Evolutionary conservation across 1,140 invertebrate genomes (phyloP).

Genomic region (Lerema accius): DNA sequence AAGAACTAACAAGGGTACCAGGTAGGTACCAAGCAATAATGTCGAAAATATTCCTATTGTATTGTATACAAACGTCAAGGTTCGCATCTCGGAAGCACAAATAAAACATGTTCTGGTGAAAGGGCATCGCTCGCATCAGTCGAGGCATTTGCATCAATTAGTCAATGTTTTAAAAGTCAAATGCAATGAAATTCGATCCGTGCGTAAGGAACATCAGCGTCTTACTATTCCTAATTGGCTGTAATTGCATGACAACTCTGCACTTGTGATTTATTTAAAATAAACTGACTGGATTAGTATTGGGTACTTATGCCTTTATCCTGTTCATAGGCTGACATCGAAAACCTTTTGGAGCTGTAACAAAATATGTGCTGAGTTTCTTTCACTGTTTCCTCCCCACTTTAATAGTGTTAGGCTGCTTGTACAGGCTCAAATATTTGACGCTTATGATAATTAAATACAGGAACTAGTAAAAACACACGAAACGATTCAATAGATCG

Average conservation of each 20-base stretch:
- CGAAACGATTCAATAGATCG: too few relatives aligned
- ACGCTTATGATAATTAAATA: too few relatives aligned
- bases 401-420: too few relatives aligned
- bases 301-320: too few relatives aligned
- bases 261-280: constrained; percentile 41
- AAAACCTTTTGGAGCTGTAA: too few relatives aligned
- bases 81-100: constrained; percentile 23
- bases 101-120: constrained; percentile 48
- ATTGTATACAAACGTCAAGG: constrained; percentile 8
- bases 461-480: too few relatives aligned
- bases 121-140: constrained; percentile 69
- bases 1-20: too few relatives aligned
- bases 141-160: constrained; percentile 73
- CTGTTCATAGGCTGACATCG: too few relatives aligned
- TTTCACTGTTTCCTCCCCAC: too few relatives aligned
- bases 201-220: constrained; percentile 37
- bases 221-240: constrained; percentile 52
- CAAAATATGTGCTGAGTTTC: too few relatives aligned
- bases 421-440: too few relatives aligned
- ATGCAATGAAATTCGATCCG: constrained; percentile 64
- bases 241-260: constrained; percentile 39
- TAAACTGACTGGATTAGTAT: constrained; percentile 19
- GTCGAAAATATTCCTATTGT: neutral
- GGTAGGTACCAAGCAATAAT: too few relatives aligned
- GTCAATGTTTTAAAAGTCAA: constrained; percentile 56